phyloP scores from a whole-genome alignment of 2,113 vertebrate genomes.

The Phalacrocorax carbo region DNA sequence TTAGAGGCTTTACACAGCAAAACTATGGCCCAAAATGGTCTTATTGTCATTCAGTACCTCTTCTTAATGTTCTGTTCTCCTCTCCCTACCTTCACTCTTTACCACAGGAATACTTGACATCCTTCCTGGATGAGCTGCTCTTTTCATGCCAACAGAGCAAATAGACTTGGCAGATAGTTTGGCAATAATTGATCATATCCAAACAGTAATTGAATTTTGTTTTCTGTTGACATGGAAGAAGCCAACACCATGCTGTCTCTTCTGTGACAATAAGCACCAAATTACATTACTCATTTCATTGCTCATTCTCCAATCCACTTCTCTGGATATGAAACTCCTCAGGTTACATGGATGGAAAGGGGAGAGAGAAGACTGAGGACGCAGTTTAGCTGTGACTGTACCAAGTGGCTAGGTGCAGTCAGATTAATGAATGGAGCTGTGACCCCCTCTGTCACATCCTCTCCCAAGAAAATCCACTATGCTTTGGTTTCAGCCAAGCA shows the following conservation, averaged over 20 bases:
- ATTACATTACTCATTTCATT: slow-evolving; percentile 11
- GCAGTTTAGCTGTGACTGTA: background rate
- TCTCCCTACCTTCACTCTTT: background rate
- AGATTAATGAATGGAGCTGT: background rate
- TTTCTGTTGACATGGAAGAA: background rate
- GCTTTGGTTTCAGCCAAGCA: background rate
- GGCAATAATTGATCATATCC: slow-evolving; percentile 57
- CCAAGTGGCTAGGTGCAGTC: background rate
- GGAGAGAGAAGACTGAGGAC: background rate
- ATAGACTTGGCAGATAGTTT: slow-evolving; percentile 37
- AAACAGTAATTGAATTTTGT: slow-evolving; percentile 63
- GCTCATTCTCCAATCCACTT: background rate
- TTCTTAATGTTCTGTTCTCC: slow-evolving; percentile 24
- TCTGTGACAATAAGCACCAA: slow-evolving; percentile 3
- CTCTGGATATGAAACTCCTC: background rate
- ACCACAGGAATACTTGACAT: background rate
- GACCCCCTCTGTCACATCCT: background rate
- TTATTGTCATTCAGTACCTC: background rate
- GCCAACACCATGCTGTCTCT: background rate
- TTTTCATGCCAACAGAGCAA: slow-evolving; percentile 34
- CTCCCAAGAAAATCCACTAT: background rate
- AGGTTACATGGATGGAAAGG: background rate
- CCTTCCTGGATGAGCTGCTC: slow-evolving; percentile 8
- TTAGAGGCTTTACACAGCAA: background rate
- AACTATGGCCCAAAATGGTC: background rate